Evolutionary conservation across 2,113 vertebrate genomes (phyloP).

Genomic region (Tupaia chinensis): DNA sequence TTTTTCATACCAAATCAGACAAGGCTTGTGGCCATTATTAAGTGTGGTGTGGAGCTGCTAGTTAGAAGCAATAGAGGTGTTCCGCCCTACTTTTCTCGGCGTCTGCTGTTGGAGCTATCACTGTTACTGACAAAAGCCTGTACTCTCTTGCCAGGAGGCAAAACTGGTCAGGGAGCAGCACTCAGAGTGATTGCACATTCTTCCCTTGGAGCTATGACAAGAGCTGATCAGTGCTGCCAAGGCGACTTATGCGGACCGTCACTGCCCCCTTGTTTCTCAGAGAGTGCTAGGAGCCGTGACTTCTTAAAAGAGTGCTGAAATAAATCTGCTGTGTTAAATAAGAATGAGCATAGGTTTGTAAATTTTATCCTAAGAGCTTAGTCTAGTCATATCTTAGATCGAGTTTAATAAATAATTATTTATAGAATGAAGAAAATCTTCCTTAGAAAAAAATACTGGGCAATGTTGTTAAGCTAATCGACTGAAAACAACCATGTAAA

Average conservation of each 20-base stretch:
- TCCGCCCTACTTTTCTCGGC: conserved; percentile 24
- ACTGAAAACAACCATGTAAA: conserved; percentile 19
- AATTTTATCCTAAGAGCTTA: conserved; percentile 22
- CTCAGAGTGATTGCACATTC: conserved; percentile 61
- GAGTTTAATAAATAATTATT: conserved; percentile 61
- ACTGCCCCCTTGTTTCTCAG: conserved; percentile 66
- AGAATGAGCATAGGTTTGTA: conserved; percentile 2
- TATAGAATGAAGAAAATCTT: conserved; percentile 46
- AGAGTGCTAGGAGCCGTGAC: not conserved
- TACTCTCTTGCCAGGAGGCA: conserved; percentile 64
- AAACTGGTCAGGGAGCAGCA: conserved; percentile 25
- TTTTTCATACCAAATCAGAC: conserved; percentile 59
- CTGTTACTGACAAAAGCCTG: conserved; percentile 60
- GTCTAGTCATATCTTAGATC: conserved; percentile 8
- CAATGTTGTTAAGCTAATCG: conserved; percentile 19
- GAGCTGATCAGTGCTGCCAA: conserved; percentile 61
- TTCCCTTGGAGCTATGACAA: conserved; percentile 57
- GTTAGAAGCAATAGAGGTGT: conserved; percentile 7
- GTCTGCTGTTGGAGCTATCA: conserved; percentile 15
- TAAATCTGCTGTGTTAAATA: conserved; percentile 40
- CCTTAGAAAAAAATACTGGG: not conserved
- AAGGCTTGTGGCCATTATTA: conserved; percentile 5
- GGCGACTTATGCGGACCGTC: conserved; percentile 40
- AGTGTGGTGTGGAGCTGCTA: conserved; percentile 6
- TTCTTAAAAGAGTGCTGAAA: not conserved